A percentile compares a stretch with the other conserved stretches of the same genome.
Evolutionary conservation across 2,797 vertebrate genomes (phyloP).

Genomic region (Craterocephalus amniculus): DNA sequence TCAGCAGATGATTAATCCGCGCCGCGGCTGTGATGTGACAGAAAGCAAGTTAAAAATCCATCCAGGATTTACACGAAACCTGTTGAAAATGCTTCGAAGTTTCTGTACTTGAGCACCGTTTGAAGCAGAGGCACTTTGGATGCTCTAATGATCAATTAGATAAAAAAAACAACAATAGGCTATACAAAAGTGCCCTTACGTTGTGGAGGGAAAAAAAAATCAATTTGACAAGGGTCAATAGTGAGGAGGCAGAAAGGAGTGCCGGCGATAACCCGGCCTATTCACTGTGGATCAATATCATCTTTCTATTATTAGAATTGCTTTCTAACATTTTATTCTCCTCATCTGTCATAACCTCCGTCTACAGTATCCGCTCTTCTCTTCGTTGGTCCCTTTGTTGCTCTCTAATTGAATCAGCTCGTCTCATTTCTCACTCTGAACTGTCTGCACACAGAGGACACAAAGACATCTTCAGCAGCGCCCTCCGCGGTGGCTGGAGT

Average conservation of each 20-base stretch:
- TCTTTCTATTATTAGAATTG: constrained; percentile 59
- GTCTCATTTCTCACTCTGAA: constrained; percentile 24
- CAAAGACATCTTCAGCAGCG: neutral
- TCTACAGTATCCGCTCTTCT: constrained; percentile 32
- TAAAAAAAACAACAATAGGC: constrained; percentile 32
- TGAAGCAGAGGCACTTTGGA: constrained; percentile 18
- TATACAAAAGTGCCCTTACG: constrained; percentile 39
- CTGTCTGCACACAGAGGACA: constrained; percentile 18
- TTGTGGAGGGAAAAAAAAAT: constrained; percentile 57
- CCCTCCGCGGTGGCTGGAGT: neutral
- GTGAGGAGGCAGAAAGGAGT: constrained; percentile 34
- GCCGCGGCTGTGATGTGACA: neutral
- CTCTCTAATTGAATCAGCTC: constrained; percentile 15
- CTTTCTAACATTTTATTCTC: constrained; percentile 32
- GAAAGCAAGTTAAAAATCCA: neutral
- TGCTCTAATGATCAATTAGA: constrained; percentile 35
- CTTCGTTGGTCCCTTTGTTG: neutral
- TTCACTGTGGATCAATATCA: constrained; percentile 52
- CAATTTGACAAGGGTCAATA: constrained; percentile 49
- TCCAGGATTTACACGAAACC: constrained; percentile 28
- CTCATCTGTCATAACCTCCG: constrained; percentile 28
- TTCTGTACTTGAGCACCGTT: neutral
- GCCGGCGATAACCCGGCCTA: constrained; percentile 21
- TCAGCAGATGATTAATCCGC: no score
- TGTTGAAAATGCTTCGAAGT: constrained; percentile 5